These are phyloP conservation scores for Iselma pallidipennis DNA, from an alignment of 2,888 invertebrate genomes.

Conservation along the genomic window DNA sequence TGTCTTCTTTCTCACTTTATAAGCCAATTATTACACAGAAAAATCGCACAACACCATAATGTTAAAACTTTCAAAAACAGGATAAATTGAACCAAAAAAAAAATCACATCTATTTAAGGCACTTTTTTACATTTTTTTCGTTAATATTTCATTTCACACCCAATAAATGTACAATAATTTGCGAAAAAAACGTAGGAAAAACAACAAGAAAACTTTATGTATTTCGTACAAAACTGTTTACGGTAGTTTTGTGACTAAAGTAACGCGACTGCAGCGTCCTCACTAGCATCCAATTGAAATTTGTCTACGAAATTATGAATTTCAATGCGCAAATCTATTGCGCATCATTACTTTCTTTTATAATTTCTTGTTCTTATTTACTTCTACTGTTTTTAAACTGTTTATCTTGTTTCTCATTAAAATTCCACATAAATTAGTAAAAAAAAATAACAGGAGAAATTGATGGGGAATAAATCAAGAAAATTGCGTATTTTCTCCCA, in stretches of 20 bases:
- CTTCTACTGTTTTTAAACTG: background rate
- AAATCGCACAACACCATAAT: background rate
- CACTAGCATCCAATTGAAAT: background rate
- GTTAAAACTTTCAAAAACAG: background rate
- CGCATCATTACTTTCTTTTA: background rate
- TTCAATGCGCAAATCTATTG: background rate
- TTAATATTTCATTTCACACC: background rate
- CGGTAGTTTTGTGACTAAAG: background rate
- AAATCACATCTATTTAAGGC: background rate
- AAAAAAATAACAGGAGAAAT: no score
- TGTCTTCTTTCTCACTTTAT: background rate
- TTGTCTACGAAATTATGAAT: background rate
- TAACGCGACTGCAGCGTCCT: background rate
- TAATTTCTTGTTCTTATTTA: background rate
- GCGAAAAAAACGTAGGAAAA: background rate
- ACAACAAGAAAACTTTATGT: background rate
- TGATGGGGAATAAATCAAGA: no score
- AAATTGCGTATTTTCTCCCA: no score
- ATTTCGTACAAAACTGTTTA: background rate
- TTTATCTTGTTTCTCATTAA: no score
- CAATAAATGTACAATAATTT: background rate
- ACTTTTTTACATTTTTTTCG: background rate
- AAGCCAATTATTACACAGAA: background rate
- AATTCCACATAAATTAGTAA: no score
- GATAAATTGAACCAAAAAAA: background rate